Evolutionary conservation across 2,888 invertebrate species (phyloP).

Genomic region (Agriotes lineatus): DNA sequence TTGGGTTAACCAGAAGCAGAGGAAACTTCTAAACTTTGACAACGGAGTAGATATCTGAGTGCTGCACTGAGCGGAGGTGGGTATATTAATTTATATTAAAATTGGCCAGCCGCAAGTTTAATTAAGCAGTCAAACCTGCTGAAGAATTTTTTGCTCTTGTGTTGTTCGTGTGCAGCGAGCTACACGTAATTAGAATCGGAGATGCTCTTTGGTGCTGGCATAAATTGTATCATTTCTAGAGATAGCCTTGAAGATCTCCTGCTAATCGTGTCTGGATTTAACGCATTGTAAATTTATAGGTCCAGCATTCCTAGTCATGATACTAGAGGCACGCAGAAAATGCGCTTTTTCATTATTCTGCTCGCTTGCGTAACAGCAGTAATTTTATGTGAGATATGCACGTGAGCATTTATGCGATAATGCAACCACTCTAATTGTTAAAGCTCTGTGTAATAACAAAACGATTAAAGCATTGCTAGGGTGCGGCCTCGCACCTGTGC

Average conservation of each 20-base stretch:
- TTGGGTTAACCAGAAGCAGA: too few species aligned
- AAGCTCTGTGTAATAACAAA: conserved; percentile 3
- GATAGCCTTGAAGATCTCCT: background rate
- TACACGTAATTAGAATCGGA: background rate
- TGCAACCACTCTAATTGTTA: background rate
- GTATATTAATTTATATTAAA: conserved; percentile 3
- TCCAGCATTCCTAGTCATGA: conserved; percentile 13
- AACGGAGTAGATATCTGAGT: background rate
- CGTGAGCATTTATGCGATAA: conserved; percentile 8
- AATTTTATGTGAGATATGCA: conserved; percentile 20
- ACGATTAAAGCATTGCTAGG: conserved; percentile 1
- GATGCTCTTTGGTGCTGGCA: background rate
- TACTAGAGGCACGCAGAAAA: conserved; percentile 12
- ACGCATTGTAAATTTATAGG: conserved; percentile 3
- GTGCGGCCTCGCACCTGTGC: conserved; percentile 7
- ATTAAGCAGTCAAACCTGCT: conserved; percentile 12
- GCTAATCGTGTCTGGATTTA: background rate
- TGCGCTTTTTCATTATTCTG: background rate
- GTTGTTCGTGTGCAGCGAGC: background rate
- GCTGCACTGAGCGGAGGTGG: background rate
- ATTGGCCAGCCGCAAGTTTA: background rate
- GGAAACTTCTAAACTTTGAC: too few species aligned
- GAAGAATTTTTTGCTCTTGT: background rate
- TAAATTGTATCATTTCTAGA: background rate
- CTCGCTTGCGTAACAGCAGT: conserved; percentile 3